Evolutionary conservation across 2,888 invertebrate species (phyloP).

Genomic region (Latrodectus hesperus): DNA sequence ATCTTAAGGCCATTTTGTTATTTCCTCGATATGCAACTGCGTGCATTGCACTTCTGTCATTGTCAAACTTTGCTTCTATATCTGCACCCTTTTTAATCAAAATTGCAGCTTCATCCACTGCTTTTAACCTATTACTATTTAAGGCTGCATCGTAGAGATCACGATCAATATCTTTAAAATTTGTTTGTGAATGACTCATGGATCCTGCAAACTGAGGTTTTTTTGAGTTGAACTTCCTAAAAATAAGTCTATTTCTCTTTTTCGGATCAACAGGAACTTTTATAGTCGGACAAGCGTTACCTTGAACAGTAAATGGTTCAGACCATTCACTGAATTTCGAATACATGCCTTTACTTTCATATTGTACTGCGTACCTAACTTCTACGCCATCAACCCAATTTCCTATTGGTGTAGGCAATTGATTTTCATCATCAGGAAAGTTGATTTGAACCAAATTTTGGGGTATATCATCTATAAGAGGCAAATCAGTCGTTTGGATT

Average conservation of each 20-base stretch:
- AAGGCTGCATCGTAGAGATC: neutral
- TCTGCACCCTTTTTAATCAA: neutral
- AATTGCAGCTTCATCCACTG: neutral
- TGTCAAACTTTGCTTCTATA: neutral
- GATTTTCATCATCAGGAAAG: neutral
- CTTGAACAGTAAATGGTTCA: neutral
- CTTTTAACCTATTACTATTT: neutral
- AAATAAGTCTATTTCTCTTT: neutral
- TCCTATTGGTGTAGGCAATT: neutral
- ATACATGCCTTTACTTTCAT: neutral
- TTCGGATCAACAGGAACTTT: neutral
- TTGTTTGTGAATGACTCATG: neutral
- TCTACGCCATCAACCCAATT: neutral
- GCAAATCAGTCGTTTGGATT: neutral
- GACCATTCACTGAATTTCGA: constrained; percentile 8
- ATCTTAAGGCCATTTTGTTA: neutral
- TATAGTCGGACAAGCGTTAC: neutral
- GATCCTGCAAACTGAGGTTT: neutral
- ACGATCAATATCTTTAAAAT: constrained; percentile 3
- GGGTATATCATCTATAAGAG: neutral
- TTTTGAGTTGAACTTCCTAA: neutral
- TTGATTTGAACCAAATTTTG: neutral
- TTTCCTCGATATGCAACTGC: neutral
- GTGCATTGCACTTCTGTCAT: neutral
- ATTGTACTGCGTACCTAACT: constrained; percentile 6